Evolutionary conservation across 2,888 invertebrate genomes (phyloP).

Genomic region (Synergus itoensis): DNA sequence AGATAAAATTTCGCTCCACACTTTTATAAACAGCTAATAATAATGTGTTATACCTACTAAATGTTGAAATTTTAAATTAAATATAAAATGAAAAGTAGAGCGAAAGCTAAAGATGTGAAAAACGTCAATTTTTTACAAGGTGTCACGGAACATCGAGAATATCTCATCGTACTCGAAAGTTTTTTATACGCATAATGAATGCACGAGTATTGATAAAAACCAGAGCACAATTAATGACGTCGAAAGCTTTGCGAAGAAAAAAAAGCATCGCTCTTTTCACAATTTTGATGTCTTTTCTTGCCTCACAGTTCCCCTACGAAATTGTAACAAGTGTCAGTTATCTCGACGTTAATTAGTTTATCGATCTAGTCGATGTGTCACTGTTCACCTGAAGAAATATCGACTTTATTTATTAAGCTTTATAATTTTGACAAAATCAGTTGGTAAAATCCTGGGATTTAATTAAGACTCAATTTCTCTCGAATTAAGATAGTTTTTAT

Average conservation of each 20-base stretch:
- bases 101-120: neutral
- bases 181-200: neutral
- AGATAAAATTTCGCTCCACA: neutral
- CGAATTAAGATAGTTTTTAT: too few species aligned
- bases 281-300: neutral
- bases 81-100: neutral
- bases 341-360: conserved; percentile 36
- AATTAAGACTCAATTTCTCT: too few species aligned
- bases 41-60: neutral
- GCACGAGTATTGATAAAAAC: conserved; percentile 9
- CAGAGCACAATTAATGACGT: conserved; percentile 23
- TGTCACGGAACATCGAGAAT: neutral
- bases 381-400: neutral
- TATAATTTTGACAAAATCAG: neutral
- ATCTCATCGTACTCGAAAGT: neutral
- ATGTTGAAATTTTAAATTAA: neutral
- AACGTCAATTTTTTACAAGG: neutral
- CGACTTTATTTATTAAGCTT: neutral
- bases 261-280: conserved; percentile 8
- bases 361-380: neutral
- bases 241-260: neutral
- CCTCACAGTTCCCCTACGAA: neutral
- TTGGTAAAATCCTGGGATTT: neutral
- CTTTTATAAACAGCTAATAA: neutral
- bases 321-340: conserved; percentile 14